Conservation (phyloP, 2,888 invertebrate species). For the Nomada ferruginata region DNA sequence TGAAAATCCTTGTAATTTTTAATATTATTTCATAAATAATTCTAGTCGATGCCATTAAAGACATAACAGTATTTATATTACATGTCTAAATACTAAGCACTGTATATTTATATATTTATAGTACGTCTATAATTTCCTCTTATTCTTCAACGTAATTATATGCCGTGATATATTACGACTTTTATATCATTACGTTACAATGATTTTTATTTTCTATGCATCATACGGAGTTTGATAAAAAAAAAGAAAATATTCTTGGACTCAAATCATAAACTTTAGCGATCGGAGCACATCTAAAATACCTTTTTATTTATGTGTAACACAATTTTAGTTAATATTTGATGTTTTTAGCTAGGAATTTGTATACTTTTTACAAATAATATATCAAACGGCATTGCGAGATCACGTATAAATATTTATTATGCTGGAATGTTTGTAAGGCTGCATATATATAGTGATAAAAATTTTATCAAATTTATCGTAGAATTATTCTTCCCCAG, state of each 20-base stretch:
- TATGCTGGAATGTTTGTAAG: neutral
- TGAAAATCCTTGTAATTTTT: conserved; percentile 51
- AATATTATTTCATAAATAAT: conserved; percentile 58
- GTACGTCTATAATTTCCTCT: conserved; percentile 47
- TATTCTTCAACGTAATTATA: conserved; percentile 37
- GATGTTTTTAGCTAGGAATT: too few species aligned
- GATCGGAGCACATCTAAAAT: neutral
- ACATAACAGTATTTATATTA: conserved; percentile 69
- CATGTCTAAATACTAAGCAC: conserved; percentile 52
- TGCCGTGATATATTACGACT: conserved; percentile 28
- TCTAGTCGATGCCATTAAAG: conserved; percentile 69
- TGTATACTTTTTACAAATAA: neutral
- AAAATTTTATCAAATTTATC: conserved; percentile 5
- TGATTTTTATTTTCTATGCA: conserved; percentile 43
- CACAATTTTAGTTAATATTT: too few species aligned
- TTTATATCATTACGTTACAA: conserved; percentile 42
- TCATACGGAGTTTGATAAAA: conserved; percentile 50
- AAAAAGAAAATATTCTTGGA: neutral
- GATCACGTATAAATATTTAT: neutral
- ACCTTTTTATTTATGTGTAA: too few species aligned
- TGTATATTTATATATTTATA: conserved; percentile 65
- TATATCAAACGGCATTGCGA: neutral
- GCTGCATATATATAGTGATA: neutral
- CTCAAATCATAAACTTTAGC: neutral
- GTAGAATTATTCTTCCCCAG: neutral